phyloP scores from a whole-genome alignment of 64 coral and sea anemone species.

The Pocillopora verrucosa region DNA sequence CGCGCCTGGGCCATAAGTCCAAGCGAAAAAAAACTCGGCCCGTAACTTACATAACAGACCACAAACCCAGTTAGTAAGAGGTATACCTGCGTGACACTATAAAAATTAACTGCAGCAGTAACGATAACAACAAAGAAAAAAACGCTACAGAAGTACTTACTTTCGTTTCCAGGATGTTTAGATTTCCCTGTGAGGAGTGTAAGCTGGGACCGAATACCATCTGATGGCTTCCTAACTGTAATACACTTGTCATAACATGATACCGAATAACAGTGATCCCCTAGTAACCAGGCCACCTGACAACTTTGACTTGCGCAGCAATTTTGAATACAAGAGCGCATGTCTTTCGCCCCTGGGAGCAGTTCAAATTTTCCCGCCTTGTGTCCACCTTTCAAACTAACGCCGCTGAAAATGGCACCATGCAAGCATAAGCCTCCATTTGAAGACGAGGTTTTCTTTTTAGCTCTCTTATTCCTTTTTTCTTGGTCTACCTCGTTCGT shows the following conservation, averaged over 20 bases:
- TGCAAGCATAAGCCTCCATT: constrained; percentile 20
- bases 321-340: constrained; percentile 53
- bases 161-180: constrained; percentile 29
- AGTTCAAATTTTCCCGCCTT: constrained; percentile 68
- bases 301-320: constrained; percentile 59
- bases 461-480: constrained; percentile 1
- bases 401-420: constrained; percentile 44
- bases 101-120: background rate
- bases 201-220: constrained; percentile 62
- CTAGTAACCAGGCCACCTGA: constrained; percentile 85
- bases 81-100: too few species aligned
- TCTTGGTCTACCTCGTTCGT: background rate
- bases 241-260: constrained; percentile 67
- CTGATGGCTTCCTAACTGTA: constrained; percentile 36
- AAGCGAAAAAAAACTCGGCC: background rate
- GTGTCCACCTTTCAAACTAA: constrained; percentile 41
- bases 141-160: background rate
- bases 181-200: constrained; percentile 49
- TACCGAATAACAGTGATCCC: constrained; percentile 88
- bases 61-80: too few species aligned
- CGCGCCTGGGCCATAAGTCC: too few species aligned
- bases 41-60: too few species aligned
- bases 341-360: constrained; percentile 35
- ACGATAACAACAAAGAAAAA: background rate
- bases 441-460: constrained; percentile 27